phyloP scores from a whole-genome alignment of 2,888 invertebrate genomes.

The Archips xylosteana region DNA sequence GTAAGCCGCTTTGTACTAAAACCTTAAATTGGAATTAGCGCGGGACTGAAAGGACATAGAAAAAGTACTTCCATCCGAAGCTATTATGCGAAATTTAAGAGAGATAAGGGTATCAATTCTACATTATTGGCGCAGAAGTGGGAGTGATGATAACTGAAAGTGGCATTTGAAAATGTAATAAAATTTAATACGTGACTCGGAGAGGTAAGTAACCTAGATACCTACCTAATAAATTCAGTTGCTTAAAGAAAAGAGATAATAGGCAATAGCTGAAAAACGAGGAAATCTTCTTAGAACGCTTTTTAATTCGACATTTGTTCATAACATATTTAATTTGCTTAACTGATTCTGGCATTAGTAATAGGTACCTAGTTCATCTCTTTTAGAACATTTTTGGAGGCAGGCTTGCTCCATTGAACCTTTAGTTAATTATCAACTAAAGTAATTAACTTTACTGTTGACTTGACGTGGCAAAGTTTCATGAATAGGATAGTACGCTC shows the following conservation, averaged over 20 bases:
- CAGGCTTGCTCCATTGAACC: neutral
- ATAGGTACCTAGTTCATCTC: no score
- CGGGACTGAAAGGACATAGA: conserved; percentile 32
- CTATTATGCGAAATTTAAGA: conserved; percentile 30
- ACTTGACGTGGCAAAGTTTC: neutral
- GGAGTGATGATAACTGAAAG: conserved; percentile 36
- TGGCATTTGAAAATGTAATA: conserved; percentile 44
- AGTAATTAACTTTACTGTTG: neutral
- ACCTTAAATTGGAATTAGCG: conserved; percentile 41
- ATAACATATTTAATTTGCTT: no score
- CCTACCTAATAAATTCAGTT: no score
- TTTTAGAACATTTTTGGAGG: no score
- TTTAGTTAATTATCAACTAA: no score
- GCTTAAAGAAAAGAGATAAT: no score
- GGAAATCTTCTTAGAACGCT: no score
- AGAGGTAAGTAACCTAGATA: no score
- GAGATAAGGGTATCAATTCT: conserved; percentile 40
- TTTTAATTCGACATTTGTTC: no score
- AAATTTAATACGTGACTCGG: conserved; percentile 31
- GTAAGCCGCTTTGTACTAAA: conserved; percentile 39
- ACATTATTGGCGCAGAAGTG: conserved; percentile 39
- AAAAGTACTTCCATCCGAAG: conserved; percentile 31
- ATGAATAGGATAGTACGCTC: neutral
- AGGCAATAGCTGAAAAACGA: no score
- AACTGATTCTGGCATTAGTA: no score